Conservation (phyloP, 1,140 invertebrate genomes). For the Drosophila dunni region DNA sequence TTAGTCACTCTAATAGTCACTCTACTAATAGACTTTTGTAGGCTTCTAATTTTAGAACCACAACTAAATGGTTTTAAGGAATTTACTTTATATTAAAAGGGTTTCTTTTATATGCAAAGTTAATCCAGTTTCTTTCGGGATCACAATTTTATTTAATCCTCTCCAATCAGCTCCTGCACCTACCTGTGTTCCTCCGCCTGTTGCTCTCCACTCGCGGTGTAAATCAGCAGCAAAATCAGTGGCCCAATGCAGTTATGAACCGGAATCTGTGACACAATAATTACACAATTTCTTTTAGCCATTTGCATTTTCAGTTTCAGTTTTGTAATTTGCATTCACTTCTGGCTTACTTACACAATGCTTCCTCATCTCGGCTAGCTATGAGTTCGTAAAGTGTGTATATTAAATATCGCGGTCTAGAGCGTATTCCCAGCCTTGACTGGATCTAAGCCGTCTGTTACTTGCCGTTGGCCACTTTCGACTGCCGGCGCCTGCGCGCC, state of each 20-base stretch:
- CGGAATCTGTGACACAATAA: slow-evolving; percentile 35
- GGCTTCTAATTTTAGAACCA: no score
- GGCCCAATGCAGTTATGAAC: slow-evolving; percentile 44
- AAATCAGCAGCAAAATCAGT: slow-evolving; percentile 48
- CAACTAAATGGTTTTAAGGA: no score
- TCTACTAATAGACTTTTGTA: no score
- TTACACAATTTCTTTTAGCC: slow-evolving; percentile 31
- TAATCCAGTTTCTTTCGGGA: neutral
- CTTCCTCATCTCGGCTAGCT: slow-evolving; percentile 62
- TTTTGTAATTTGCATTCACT: slow-evolving; percentile 1
- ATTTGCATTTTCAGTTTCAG: slow-evolving; percentile 19
- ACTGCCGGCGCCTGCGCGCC: slow-evolving; percentile 75
- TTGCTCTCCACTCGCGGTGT: slow-evolving; percentile 48
- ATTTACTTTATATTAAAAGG: no score
- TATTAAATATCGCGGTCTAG: neutral
- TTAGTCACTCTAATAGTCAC: no score
- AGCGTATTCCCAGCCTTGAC: slow-evolving; percentile 32
- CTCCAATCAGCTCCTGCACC: slow-evolving; percentile 2
- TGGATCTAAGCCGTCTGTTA: slow-evolving; percentile 34
- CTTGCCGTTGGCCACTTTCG: slow-evolving; percentile 35
- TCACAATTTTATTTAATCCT: neutral
- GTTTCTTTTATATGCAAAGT: no score
- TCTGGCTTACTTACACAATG: slow-evolving; percentile 73
- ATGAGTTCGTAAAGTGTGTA: neutral
- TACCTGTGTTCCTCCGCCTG: slow-evolving; percentile 68